Evolutionary conservation across 2,113 vertebrate species (phyloP).

Genomic region (Pteropus alecto): DNA sequence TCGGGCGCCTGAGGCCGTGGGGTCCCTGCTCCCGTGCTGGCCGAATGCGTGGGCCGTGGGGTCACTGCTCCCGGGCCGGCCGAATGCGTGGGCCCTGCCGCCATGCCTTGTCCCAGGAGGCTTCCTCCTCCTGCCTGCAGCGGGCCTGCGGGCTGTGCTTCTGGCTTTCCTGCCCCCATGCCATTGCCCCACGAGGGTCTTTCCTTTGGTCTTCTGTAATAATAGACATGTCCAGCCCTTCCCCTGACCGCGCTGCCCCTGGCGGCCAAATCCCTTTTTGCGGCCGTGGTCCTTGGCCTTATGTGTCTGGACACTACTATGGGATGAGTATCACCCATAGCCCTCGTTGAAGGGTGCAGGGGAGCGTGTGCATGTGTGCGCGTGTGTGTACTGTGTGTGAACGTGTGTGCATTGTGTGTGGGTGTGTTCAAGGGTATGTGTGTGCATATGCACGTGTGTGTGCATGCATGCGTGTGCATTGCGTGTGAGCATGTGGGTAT

Average conservation of each 20-base stretch:
- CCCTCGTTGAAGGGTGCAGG: neutral
- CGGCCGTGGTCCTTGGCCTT: neutral
- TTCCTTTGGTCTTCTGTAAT: neutral
- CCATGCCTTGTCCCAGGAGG: neutral
- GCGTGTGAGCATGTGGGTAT: too few relatives aligned
- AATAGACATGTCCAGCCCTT: neutral
- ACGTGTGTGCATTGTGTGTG: neutral
- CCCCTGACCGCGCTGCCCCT: fast-evolving
- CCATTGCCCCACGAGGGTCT: neutral
- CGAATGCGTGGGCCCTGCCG: neutral
- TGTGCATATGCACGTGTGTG: too few relatives aligned
- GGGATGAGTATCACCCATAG: fast-evolving
- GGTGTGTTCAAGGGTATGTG: too few relatives aligned
- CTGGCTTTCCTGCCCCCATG: neutral
- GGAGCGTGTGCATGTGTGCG: too few relatives aligned
- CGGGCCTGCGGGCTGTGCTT: too few relatives aligned
- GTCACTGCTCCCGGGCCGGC: neutral
- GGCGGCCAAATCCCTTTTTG: neutral
- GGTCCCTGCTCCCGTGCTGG: neutral
- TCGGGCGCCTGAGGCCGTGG: neutral
- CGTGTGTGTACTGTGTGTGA: too few relatives aligned
- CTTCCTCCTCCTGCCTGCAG: neutral
- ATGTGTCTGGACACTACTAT: neutral
- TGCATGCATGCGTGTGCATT: too few relatives aligned
- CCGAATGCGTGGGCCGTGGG: too few relatives aligned